Percentiles rank a stretch among this genome's conserved stretches.
These are phyloP conservation scores for Erythrocercus mccallii DNA, from an alignment of 2,113 vertebrate genomes.

Conservation along the genomic window DNA sequence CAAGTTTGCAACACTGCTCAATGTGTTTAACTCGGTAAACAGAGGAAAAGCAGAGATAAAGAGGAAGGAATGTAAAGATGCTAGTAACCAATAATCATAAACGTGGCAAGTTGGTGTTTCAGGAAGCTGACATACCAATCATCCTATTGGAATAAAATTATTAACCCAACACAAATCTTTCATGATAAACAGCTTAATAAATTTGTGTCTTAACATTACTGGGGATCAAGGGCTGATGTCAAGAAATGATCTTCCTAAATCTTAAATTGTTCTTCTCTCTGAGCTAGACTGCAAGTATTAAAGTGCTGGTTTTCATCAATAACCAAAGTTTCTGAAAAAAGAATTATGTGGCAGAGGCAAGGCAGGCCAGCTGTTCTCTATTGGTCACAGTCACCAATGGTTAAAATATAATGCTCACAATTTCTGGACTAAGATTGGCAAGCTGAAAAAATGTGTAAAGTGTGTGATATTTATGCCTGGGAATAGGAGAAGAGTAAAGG, in stretches of 20 bases:
- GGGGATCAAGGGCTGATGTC: neutral
- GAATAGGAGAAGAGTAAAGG: neutral
- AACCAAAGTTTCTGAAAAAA: rapidly evolving
- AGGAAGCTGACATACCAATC: neutral
- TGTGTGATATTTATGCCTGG: neutral
- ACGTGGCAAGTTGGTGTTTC: neutral
- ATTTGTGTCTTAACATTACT: neutral
- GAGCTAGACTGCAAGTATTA: neutral
- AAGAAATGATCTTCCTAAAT: neutral
- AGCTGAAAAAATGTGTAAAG: neutral
- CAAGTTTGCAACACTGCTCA: neutral
- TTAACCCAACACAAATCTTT: neutral
- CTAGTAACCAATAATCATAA: neutral
- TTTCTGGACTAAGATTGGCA: neutral
- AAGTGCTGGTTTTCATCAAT: neutral
- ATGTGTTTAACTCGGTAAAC: neutral
- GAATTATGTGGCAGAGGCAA: neutral
- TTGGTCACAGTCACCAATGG: neutral
- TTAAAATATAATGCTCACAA: neutral
- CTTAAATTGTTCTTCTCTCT: neutral
- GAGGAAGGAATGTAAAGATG: neutral
- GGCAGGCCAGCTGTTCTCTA: neutral
- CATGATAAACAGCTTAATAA: neutral
- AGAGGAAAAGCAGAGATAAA: neutral
- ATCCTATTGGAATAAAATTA: neutral